Conservation (phyloP, 2,797 vertebrate genomes). For the Myripristis jacobus region DNA sequence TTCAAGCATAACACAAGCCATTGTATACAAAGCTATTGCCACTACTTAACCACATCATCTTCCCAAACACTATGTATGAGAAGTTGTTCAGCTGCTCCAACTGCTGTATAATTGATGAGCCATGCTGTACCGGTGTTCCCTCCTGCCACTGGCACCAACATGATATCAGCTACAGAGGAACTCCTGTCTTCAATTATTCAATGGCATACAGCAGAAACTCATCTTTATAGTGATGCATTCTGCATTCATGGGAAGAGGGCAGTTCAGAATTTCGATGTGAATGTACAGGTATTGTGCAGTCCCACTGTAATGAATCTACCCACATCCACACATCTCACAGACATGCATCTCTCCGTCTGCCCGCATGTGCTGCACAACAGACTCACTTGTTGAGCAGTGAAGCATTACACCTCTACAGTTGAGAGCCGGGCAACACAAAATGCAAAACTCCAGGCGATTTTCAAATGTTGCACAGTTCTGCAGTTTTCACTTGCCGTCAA, state of each 20-base stretch:
- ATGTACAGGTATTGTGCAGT: background rate
- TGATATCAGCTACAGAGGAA: constrained; percentile 35
- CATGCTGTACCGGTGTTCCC: constrained; percentile 27
- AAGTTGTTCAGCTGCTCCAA: constrained; percentile 22
- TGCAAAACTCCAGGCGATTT: background rate
- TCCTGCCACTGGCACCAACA: constrained; percentile 7
- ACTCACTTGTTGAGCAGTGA: background rate
- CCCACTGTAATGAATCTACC: background rate
- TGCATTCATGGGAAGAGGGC: background rate
- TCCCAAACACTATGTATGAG: background rate
- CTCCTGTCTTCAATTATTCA: constrained; percentile 63
- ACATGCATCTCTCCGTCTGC: background rate
- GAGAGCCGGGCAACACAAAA: background rate
- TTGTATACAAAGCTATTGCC: background rate
- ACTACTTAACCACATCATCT: background rate
- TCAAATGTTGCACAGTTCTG: background rate
- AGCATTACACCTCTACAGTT: background rate
- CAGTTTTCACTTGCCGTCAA: background rate
- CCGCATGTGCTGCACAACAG: background rate
- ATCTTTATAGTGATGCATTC: background rate
- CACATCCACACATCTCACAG: constrained; percentile 4
- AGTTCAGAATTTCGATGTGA: background rate
- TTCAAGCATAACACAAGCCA: background rate
- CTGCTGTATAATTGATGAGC: constrained; percentile 54
- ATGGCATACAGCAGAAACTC: constrained; percentile 14